phyloP scores from a whole-genome alignment of 2,888 invertebrate genomes.

The Spilosoma lubricipeda region DNA sequence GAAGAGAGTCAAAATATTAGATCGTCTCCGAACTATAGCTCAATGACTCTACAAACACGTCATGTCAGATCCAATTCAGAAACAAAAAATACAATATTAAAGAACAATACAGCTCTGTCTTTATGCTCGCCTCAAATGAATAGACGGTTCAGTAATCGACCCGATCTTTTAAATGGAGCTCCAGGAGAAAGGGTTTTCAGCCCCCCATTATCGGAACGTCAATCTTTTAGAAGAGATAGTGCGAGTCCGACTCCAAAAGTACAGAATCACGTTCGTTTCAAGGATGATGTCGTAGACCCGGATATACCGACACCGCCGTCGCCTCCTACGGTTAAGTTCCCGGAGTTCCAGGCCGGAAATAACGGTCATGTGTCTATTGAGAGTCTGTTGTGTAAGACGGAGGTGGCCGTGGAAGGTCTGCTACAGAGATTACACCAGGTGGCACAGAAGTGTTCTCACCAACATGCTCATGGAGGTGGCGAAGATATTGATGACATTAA shows the following conservation, averaged over 20 bases:
- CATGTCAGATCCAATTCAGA: slow-evolving; percentile 82
- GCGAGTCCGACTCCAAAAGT: slow-evolving; percentile 74
- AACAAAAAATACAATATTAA: slow-evolving; percentile 80
- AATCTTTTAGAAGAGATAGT: slow-evolving; percentile 66
- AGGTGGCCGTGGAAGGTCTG: slow-evolving; percentile 89
- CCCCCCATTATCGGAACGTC: slow-evolving; percentile 73
- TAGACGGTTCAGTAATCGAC: slow-evolving; percentile 79
- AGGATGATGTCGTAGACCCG: slow-evolving; percentile 74
- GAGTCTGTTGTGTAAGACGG: slow-evolving; percentile 88
- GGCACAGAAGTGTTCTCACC: slow-evolving; percentile 90
- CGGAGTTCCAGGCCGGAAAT: slow-evolving; percentile 75
- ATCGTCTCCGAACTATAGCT: slow-evolving; percentile 72
- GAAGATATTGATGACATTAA: slow-evolving; percentile 91
- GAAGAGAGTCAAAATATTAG: slow-evolving; percentile 69
- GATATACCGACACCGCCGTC: slow-evolving; percentile 82
- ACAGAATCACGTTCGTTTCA: slow-evolving; percentile 82
- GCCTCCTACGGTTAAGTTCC: slow-evolving; percentile 77
- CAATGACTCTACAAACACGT: slow-evolving; percentile 77
- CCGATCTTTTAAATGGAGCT: slow-evolving; percentile 79
- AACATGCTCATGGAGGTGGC: slow-evolving; percentile 91
- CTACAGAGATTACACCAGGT: slow-evolving; percentile 89
- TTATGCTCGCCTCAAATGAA: slow-evolving; percentile 86
- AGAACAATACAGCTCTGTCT: slow-evolving; percentile 79
- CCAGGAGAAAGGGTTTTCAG: slow-evolving; percentile 76
- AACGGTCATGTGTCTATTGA: slow-evolving; percentile 87